Conservation (phyloP, 2,888 invertebrate species). For the Trachelus tabidus region DNA sequence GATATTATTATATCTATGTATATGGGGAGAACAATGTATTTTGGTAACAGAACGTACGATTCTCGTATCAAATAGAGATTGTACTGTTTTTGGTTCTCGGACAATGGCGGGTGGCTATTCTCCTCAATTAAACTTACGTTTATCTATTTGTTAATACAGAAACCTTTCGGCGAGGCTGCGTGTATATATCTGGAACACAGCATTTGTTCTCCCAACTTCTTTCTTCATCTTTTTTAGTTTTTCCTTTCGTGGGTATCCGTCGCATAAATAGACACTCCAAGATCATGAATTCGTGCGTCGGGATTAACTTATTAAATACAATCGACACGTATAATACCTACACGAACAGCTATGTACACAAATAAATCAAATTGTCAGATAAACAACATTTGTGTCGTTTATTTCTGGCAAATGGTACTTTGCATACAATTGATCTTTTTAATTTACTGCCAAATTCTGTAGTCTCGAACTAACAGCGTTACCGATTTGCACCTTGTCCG, state of each 20-base stretch:
- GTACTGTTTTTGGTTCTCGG: background rate
- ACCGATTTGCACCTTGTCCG: constrained; percentile 51
- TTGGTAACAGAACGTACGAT: background rate
- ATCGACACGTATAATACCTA: constrained; percentile 5
- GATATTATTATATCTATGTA: background rate
- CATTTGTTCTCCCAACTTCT: background rate
- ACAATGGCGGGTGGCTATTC: background rate
- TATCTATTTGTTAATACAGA: background rate
- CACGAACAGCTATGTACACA: background rate
- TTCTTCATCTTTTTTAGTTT: background rate
- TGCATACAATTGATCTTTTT: background rate
- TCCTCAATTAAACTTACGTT: background rate
- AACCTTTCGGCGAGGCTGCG: background rate
- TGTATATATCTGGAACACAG: background rate
- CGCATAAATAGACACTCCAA: background rate
- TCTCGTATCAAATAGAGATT: background rate
- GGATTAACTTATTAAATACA: background rate
- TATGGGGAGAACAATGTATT: background rate
- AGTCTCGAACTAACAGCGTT: constrained; percentile 52
- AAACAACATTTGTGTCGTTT: background rate
- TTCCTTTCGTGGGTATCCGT: background rate
- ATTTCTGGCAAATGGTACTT: background rate
- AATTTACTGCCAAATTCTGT: constrained; percentile 52
- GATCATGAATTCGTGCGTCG: background rate
- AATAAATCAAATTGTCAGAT: background rate